These are phyloP conservation scores for Theristicus caerulescens DNA, from an alignment of 2,113 vertebrate species.

Conservation along the genomic window DNA sequence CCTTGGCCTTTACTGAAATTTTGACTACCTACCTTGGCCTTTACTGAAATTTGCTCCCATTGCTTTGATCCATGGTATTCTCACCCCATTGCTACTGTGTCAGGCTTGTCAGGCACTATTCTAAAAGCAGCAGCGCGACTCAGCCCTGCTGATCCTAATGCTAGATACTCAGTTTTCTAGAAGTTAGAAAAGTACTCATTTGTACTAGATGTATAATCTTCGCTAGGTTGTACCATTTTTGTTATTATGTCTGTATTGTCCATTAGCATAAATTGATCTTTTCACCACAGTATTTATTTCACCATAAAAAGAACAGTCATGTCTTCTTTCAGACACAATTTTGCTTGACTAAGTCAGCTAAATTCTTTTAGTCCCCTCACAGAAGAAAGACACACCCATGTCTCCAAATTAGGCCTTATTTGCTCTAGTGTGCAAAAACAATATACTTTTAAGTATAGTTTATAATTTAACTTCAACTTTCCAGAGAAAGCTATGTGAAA, in stretches of 20 bases:
- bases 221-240: not conserved
- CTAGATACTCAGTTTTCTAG: not conserved
- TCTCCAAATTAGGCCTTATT: not conserved
- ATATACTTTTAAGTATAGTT: not conserved
- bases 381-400: not conserved
- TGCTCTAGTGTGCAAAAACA: not conserved
- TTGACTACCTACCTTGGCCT: not conserved
- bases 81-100: not conserved
- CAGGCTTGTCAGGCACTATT: not conserved
- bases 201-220: not conserved
- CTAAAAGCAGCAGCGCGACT: not conserved
- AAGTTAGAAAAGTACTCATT: not conserved
- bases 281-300: not conserved
- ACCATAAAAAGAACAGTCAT: not conserved
- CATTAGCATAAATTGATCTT: not conserved
- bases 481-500: not conserved
- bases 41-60: not conserved
- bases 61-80: not conserved
- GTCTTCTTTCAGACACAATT: not conserved
- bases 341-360: not conserved
- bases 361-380: not conserved
- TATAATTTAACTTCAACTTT: not conserved
- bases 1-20: not conserved
- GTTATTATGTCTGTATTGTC: not conserved
- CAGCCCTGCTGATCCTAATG: not conserved